These are phyloP conservation scores for Drosophila ficusphila DNA, from an alignment of 1,140 invertebrate species.

Conservation along the genomic window DNA sequence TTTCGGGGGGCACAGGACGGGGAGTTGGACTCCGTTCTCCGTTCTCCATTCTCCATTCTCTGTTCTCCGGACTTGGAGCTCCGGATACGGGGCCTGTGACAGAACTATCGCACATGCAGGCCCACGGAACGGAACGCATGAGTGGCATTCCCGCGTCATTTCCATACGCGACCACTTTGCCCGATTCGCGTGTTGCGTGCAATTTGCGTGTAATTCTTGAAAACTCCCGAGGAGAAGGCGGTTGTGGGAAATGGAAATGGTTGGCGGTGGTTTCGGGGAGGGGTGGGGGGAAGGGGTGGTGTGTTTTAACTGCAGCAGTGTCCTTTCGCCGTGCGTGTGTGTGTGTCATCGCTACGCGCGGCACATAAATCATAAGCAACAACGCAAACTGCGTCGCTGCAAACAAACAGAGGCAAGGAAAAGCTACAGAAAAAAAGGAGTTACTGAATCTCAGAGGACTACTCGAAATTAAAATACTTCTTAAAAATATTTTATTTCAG, in stretches of 20 bases:
- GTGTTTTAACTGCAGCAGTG: constrained; percentile 25
- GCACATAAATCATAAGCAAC: constrained; percentile 79
- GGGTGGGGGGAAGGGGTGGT: background rate
- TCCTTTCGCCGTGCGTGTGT: constrained; percentile 33
- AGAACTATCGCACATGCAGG: constrained; percentile 66
- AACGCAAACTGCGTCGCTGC: constrained; percentile 70
- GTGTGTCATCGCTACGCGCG: constrained; percentile 70
- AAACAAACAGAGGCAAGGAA: constrained; percentile 23
- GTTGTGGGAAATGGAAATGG: too few relatives aligned
- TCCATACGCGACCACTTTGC: constrained; percentile 54
- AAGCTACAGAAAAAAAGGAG: constrained; percentile 29
- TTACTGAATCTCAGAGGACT: background rate
- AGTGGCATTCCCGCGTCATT: constrained; percentile 75
- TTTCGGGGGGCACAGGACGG: background rate
- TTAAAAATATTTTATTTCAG: background rate
- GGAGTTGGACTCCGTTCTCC: background rate
- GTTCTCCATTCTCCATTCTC: background rate
- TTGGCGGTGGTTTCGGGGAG: too few relatives aligned
- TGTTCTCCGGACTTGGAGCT: background rate
- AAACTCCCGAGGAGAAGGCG: constrained; percentile 15
- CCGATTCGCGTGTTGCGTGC: constrained; percentile 76
- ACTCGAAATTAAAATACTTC: background rate
- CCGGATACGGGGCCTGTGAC: constrained; percentile 51
- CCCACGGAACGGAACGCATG: constrained; percentile 60
- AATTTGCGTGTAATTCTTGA: constrained; percentile 78